A percentile compares a stretch with the other conserved stretches of the same genome.
Conservation (phyloP, 2,113 vertebrate genomes). For the Cricetomys ansorgei region DNA sequence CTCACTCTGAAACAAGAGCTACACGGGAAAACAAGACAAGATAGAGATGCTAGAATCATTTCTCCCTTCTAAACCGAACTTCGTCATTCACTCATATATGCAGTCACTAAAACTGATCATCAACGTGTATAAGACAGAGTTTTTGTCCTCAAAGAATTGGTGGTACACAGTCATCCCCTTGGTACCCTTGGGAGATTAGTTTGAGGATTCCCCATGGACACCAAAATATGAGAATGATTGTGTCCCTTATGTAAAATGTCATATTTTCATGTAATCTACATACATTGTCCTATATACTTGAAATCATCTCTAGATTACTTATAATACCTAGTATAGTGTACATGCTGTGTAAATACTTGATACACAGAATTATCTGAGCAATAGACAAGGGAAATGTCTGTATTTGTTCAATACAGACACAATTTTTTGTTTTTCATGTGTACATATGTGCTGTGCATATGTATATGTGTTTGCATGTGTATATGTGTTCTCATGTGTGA, state of each 20-base stretch:
- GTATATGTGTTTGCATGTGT: neutral
- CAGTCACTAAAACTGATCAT: neutral
- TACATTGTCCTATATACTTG: neutral
- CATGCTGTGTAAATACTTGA: neutral
- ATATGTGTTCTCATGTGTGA: neutral
- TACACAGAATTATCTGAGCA: neutral
- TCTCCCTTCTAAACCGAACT: slow-evolving; percentile 12
- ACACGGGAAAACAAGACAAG: neutral
- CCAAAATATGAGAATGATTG: neutral
- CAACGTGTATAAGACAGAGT: neutral
- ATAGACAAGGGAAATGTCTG: neutral
- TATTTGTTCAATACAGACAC: neutral
- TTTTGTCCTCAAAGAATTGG: neutral
- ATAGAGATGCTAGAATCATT: neutral
- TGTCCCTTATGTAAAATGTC: neutral
- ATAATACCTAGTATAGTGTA: neutral
- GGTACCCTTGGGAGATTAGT: neutral
- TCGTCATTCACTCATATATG: neutral
- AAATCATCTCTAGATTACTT: neutral
- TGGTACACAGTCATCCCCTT: neutral
- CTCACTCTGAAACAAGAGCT: neutral
- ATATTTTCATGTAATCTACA: neutral
- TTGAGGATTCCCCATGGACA: neutral
- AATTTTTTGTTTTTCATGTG: neutral
- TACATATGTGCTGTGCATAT: neutral